phyloP scores from a whole-genome alignment of 1,140 invertebrate species.

The Pectinophora gossypiella region DNA sequence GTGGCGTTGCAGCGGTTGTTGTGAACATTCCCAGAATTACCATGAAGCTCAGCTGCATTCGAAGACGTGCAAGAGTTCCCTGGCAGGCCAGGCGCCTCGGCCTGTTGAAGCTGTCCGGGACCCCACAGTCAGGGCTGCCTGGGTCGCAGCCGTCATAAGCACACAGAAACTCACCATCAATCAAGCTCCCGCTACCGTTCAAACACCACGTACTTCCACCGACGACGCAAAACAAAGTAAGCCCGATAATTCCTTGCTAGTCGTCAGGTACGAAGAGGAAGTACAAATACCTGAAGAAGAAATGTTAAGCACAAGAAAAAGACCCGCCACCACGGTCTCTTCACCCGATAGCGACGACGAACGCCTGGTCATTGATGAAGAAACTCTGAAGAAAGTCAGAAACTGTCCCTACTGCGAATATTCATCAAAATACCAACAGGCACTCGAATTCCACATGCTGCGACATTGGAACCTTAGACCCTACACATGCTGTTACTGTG shows the following conservation, averaged over 20 bases:
- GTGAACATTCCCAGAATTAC: constrained; percentile 41
- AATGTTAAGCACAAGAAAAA: neutral
- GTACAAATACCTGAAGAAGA: constrained; percentile 34
- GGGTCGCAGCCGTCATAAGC: constrained; percentile 37
- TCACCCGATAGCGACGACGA: constrained; percentile 40
- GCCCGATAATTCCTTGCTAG: constrained; percentile 47
- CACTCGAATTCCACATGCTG: constrained; percentile 26
- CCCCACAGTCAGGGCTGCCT: constrained; percentile 28
- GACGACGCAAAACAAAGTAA: neutral
- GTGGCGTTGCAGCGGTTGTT: constrained; percentile 51
- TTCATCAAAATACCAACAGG: constrained; percentile 4
- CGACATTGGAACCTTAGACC: constrained; percentile 44
- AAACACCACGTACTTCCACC: neutral
- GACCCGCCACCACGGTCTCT: neutral
- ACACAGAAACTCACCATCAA: constrained; percentile 36
- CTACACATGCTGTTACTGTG: constrained; percentile 36
- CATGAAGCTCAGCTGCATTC: constrained; percentile 55
- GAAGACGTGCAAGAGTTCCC: constrained; percentile 30
- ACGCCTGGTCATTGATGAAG: constrained; percentile 37
- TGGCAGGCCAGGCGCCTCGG: constrained; percentile 19
- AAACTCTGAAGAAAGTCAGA: neutral
- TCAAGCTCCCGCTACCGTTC: neutral
- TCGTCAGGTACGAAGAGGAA: constrained; percentile 47
- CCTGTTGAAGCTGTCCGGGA: constrained; percentile 41
- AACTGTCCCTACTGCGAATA: constrained; percentile 33